Percentiles rank a stretch among this genome's conserved stretches.
Evolutionary conservation across 2,888 invertebrate species (phyloP).

Genomic region (Eupithecia subumbrata): DNA sequence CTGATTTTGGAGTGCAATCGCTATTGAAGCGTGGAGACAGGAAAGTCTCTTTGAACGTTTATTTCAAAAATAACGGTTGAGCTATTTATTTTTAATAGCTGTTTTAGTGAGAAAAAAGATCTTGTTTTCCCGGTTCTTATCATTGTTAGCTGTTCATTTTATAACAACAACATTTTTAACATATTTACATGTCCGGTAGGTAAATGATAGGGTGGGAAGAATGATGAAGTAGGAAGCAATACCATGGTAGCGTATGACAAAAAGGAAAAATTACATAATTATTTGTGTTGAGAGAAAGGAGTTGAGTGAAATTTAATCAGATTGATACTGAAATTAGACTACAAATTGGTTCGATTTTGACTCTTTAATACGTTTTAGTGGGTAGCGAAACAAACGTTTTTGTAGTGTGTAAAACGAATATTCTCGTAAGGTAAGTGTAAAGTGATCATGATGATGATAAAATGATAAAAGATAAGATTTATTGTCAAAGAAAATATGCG

Average conservation of each 20-base stretch:
- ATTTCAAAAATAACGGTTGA: not conserved
- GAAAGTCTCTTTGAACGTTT: constrained; percentile 1
- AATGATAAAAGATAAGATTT: too few species aligned
- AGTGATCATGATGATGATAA: not conserved
- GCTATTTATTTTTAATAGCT: not conserved
- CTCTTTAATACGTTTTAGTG: not conserved
- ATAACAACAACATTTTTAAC: not conserved
- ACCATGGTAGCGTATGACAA: too few species aligned
- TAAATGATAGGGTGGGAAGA: not conserved
- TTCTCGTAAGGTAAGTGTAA: not conserved
- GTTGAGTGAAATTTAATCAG: too few species aligned
- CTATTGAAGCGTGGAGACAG: constrained; percentile 17
- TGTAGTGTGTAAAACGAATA: not conserved
- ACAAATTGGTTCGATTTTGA: not conserved
- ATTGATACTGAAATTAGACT: too few species aligned
- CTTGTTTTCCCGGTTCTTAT: not conserved
- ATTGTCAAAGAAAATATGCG: too few species aligned
- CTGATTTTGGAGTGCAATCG: constrained; percentile 33
- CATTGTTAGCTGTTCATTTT: not conserved
- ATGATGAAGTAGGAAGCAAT: not conserved
- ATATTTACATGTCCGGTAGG: not conserved
- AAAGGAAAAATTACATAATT: too few species aligned
- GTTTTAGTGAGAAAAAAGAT: not conserved
- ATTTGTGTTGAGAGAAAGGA: too few species aligned
- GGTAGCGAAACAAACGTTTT: not conserved